Evolutionary conservation across 2,888 invertebrate species (phyloP).

Genomic region (Drosophila diplacantha): DNA sequence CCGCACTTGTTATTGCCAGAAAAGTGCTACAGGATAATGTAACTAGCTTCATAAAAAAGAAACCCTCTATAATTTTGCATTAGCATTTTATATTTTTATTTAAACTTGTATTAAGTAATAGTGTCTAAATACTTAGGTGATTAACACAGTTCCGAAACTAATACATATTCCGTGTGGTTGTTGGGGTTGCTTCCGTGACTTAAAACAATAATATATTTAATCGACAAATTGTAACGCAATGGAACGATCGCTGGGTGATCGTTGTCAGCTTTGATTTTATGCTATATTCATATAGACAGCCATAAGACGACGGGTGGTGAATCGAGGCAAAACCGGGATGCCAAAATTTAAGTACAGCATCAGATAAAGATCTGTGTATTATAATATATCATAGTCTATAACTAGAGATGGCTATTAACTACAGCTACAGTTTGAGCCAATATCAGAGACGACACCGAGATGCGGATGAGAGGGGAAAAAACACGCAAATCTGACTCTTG

Average conservation of each 20-base stretch:
- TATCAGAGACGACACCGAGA: constrained; percentile 60
- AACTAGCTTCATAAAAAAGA: neutral
- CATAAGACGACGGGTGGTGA: constrained; percentile 41
- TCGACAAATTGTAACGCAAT: constrained; percentile 46
- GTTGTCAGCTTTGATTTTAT: constrained; percentile 51
- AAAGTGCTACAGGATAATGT: neutral
- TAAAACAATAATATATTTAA: constrained; percentile 32
- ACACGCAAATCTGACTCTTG: constrained; percentile 34
- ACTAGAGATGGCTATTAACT: constrained; percentile 36
- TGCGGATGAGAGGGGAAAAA: constrained; percentile 37
- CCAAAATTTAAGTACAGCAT: constrained; percentile 61
- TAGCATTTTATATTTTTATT: constrained; percentile 43
- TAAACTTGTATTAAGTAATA: constrained; percentile 63
- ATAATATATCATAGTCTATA: constrained; percentile 21
- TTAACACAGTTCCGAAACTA: constrained; percentile 71
- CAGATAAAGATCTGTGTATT: constrained; percentile 46
- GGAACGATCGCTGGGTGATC: constrained; percentile 58
- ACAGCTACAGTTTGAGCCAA: constrained; percentile 54
- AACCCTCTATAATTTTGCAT: neutral
- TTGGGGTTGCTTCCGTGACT: constrained; percentile 13
- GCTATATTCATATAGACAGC: constrained; percentile 52
- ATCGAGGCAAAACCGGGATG: constrained; percentile 49
- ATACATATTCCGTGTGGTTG: constrained; percentile 54
- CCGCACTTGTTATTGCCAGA: neutral
- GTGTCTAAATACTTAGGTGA: constrained; percentile 72